These are phyloP conservation scores for Osmoderma eremita DNA, from an alignment of 2,888 invertebrate genomes.

Conservation along the genomic window DNA sequence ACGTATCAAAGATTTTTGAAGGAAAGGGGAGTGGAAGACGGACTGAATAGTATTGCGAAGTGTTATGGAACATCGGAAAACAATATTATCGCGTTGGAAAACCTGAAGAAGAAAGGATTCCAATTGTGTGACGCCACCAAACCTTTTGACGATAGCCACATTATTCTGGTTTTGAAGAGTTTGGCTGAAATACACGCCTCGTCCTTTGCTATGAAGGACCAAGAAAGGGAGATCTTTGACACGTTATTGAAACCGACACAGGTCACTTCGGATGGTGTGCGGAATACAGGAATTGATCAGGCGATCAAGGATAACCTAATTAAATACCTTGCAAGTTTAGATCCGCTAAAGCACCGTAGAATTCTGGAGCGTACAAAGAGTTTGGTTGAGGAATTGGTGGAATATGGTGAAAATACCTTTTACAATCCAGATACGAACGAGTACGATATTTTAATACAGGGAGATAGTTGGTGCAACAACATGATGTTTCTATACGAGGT, in stretches of 20 bases:
- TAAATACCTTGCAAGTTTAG: constrained; percentile 16
- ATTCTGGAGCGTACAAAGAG: background rate
- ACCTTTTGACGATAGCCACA: constrained; percentile 60
- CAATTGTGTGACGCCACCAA: constrained; percentile 57
- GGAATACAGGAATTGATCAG: background rate
- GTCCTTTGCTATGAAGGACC: constrained; percentile 69
- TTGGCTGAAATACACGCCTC: constrained; percentile 68
- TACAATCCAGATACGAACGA: constrained; percentile 31
- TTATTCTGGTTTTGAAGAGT: constrained; percentile 54
- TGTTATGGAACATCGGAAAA: constrained; percentile 39
- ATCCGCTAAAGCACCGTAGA: constrained; percentile 8
- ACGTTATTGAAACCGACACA: constrained; percentile 40
- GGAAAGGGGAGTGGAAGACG: constrained; percentile 22
- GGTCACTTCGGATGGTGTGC: background rate
- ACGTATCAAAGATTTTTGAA: constrained; percentile 20
- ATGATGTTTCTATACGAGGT: constrained; percentile 49
- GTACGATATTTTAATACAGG: constrained; percentile 44
- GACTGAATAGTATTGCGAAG: constrained; percentile 27
- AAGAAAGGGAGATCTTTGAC: constrained; percentile 65
- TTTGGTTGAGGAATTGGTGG: constrained; percentile 1
- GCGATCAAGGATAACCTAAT: background rate
- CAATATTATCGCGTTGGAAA: constrained; percentile 52
- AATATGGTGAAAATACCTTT: background rate
- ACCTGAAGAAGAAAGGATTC: constrained; percentile 58
- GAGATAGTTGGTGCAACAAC: constrained; percentile 50